phyloP scores from a whole-genome alignment of 1,140 invertebrate genomes.

The Lethocerus indicus region DNA sequence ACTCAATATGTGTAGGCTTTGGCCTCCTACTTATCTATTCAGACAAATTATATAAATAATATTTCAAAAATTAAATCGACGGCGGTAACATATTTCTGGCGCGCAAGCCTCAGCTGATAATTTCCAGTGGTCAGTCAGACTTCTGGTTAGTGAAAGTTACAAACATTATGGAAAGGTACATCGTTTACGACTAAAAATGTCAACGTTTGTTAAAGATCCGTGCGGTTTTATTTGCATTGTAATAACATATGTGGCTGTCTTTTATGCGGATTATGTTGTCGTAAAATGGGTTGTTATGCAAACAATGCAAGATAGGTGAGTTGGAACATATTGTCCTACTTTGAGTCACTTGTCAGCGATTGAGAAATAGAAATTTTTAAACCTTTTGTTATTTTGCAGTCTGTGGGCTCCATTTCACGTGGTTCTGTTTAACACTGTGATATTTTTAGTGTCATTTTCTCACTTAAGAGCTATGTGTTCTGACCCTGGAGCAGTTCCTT shows the following conservation, averaged over 20 bases:
- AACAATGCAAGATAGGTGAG: conserved; percentile 62
- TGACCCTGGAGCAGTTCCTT: conserved; percentile 74
- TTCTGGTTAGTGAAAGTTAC: conserved; percentile 4
- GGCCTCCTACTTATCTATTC: no score
- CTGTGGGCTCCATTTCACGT: conserved; percentile 75
- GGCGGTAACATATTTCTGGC: no score
- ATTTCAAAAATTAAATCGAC: no score
- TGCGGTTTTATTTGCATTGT: conserved; percentile 76
- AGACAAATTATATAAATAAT: no score
- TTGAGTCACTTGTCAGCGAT: not conserved
- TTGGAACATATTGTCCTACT: conserved; percentile 1
- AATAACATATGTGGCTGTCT: conserved; percentile 64
- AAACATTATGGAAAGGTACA: not conserved
- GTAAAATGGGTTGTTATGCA: conserved; percentile 70
- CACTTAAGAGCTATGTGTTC: conserved; percentile 73
- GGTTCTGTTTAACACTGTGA: conserved; percentile 60
- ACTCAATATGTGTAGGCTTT: no score
- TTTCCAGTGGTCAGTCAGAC: not conserved
- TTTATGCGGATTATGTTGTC: conserved; percentile 85
- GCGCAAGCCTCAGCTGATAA: no score
- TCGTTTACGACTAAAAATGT: conserved; percentile 9
- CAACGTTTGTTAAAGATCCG: conserved; percentile 45
- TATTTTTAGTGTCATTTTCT: conserved; percentile 57
- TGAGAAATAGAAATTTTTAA: not conserved
- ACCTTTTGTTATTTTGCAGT: conserved; percentile 33